Percentiles rank a stretch among this genome's conserved stretches.
Conservation (phyloP, 2,113 vertebrate species). For the Symphodus melops region DNA sequence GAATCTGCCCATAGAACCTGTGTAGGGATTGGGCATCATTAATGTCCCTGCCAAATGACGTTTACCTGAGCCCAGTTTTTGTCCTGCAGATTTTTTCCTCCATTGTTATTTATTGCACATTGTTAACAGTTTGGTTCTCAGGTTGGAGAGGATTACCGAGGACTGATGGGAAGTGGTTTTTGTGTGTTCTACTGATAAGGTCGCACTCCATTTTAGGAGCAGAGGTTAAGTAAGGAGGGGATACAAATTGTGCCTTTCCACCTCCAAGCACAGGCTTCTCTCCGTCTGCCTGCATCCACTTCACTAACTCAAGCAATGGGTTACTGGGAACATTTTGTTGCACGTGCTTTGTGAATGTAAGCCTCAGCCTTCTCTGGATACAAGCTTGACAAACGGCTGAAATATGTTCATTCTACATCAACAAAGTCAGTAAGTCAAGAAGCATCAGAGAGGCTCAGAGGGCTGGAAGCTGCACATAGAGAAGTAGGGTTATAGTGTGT, state of each 20-base stretch:
- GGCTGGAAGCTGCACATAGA: background rate
- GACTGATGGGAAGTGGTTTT: constrained; percentile 47
- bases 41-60: constrained; percentile 71
- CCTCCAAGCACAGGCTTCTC: constrained; percentile 4
- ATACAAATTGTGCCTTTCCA: constrained; percentile 23
- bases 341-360: constrained; percentile 10
- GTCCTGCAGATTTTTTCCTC: constrained; percentile 45
- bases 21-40: constrained; percentile 70
- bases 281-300: background rate
- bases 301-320: background rate
- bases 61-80: constrained; percentile 75
- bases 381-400: background rate
- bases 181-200: constrained; percentile 47
- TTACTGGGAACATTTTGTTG: background rate
- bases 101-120: constrained; percentile 62
- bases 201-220: constrained; percentile 19
- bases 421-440: background rate
- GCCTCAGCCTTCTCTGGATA: background rate
- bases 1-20: constrained; percentile 65
- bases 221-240: constrained; percentile 13
- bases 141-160: constrained; percentile 44
- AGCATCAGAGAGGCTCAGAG: background rate
- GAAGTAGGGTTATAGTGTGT: background rate
- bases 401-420: background rate
- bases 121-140: constrained; percentile 49